Evolutionary conservation across 2,888 invertebrate genomes (phyloP).

Genomic region (Baccha elongata): DNA sequence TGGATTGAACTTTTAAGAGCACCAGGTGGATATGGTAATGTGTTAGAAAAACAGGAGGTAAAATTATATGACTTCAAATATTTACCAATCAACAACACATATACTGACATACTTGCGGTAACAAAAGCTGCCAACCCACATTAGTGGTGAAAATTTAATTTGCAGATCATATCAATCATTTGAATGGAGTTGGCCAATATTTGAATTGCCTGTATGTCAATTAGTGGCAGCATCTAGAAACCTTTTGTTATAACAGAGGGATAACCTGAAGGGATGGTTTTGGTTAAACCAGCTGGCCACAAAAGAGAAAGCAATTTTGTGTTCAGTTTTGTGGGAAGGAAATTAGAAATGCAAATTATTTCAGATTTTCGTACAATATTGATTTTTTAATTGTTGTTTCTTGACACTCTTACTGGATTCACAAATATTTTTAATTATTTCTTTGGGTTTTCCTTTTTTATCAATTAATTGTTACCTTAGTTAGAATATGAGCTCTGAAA

Average conservation of each 20-base stretch:
- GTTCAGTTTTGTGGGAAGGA: slow-evolving; percentile 7
- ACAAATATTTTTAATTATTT: too few relatives aligned
- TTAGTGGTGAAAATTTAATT: slow-evolving; percentile 34
- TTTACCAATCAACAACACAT: background rate
- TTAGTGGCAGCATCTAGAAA: slow-evolving; percentile 7
- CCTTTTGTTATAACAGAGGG: background rate
- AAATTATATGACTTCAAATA: background rate
- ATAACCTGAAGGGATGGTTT: background rate
- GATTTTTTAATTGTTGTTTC: too few relatives aligned
- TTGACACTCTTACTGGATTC: too few relatives aligned
- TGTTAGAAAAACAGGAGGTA: background rate
- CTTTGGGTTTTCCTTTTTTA: too few relatives aligned
- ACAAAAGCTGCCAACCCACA: background rate
- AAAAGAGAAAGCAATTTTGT: background rate
- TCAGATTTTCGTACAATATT: too few relatives aligned
- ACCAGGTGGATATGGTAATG: background rate
- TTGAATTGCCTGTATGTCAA: slow-evolving; percentile 22
- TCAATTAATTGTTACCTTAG: too few relatives aligned
- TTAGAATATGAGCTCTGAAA: too few relatives aligned
- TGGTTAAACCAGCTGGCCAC: background rate
- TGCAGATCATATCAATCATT: slow-evolving; percentile 46
- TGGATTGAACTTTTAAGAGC: background rate
- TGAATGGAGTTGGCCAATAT: slow-evolving; percentile 13
- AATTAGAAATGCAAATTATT: slow-evolving; percentile 26
- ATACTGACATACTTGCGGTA: background rate